phyloP scores from a whole-genome alignment of 53 echinoderm and acorn worm species.

The Zoroaster sp. region DNA sequence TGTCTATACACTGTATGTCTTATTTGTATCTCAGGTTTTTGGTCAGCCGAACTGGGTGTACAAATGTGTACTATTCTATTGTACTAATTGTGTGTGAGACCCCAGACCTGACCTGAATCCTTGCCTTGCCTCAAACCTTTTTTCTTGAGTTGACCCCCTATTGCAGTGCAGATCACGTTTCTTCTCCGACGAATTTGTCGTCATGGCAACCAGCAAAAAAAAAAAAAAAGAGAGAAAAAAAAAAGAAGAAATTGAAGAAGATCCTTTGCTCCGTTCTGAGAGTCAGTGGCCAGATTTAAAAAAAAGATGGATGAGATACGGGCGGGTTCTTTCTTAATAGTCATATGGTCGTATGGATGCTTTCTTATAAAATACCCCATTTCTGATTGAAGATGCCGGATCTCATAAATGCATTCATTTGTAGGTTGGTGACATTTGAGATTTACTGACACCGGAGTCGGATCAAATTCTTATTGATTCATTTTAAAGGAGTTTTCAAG shows the following conservation, averaged over 20 bases:
- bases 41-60: too few relatives aligned
- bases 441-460: not conserved
- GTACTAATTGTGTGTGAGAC: too few relatives aligned
- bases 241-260: not conserved
- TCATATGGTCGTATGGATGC: not conserved
- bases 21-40: too few relatives aligned
- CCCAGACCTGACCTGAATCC: too few relatives aligned
- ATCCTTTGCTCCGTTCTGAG: not conserved
- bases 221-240: not conserved
- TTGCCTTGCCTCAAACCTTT: not conserved
- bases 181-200: not conserved
- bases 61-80: too few relatives aligned
- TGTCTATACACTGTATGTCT: too few relatives aligned
- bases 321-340: not conserved
- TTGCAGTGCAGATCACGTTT: not conserved
- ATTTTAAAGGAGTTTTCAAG: not conserved
- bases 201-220: constrained; percentile 16
- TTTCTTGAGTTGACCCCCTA: constrained; percentile 1
- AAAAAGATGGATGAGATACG: not conserved
- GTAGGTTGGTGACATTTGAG: not conserved
- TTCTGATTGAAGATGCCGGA: not conserved
- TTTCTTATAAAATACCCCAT: not conserved
- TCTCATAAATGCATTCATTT: not conserved
- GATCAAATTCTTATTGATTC: not conserved
- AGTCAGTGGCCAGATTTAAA: not conserved